Conservation (phyloP, 1,140 invertebrate species). For the Aphis craccivora region DNA sequence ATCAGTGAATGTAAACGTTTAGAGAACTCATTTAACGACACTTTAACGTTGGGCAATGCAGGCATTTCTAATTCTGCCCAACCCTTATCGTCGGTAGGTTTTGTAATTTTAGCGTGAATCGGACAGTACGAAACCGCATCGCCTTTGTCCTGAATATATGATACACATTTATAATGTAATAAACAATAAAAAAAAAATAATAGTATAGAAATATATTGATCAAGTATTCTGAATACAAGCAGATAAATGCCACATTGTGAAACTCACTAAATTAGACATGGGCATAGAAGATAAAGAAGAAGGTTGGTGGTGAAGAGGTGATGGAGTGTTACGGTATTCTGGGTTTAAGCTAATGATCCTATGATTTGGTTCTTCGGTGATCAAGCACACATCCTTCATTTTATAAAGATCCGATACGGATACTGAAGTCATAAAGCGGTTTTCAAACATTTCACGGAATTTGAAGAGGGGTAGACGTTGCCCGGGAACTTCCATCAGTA, state of each 20-base stretch:
- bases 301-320: slow-evolving; percentile 64
- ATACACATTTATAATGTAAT: neutral
- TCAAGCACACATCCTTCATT: slow-evolving; percentile 79
- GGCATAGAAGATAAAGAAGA: slow-evolving; percentile 37
- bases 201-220: neutral
- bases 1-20: slow-evolving; percentile 74
- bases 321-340: slow-evolving; percentile 66
- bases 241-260: neutral
- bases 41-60: slow-evolving; percentile 76
- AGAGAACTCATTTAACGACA: slow-evolving; percentile 73
- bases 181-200: neutral
- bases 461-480: slow-evolving; percentile 82
- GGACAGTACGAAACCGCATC: slow-evolving; percentile 69
- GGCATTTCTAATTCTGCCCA: slow-evolving; percentile 79
- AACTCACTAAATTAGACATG: slow-evolving; percentile 50
- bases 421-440: slow-evolving; percentile 79
- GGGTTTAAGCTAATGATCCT: slow-evolving; percentile 70
- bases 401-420: slow-evolving; percentile 83
- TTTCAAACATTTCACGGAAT: slow-evolving; percentile 85
- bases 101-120: slow-evolving; percentile 67
- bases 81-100: slow-evolving; percentile 67
- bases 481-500: slow-evolving; percentile 76
- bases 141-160: slow-evolving; percentile 46
- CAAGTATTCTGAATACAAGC: neutral
- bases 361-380: slow-evolving; percentile 75